Evolutionary conservation across 2,113 vertebrate species (phyloP), one percentile per base, ranked within the genome.

Genomic region (Sylvietta virens): DNA sequence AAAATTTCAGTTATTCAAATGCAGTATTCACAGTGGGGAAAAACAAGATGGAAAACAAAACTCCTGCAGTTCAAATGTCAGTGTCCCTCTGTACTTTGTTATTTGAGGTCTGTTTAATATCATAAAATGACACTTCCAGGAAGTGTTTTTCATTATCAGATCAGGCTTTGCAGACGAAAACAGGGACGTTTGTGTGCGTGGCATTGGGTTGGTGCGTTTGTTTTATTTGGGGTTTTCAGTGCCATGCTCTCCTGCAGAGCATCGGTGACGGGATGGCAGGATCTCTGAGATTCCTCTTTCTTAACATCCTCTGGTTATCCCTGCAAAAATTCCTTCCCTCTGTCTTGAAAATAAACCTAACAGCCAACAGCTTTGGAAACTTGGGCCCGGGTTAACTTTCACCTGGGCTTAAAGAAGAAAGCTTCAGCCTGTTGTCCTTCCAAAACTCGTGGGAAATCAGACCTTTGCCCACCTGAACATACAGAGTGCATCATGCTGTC

Each of bases 1-100:
- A 93, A 93, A 96, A 96, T 92, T 93, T 67, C 72, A 90, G 80
- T 94, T 94, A 92, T 90, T 96, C 90, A 93, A 65, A 86, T 69
- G 76, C 37, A 84, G 0, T 86, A 81, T 76, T 96, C 92, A 78
- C 82, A 48, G 67, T 17, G 62, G 77, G 48, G 37, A 3, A 48
- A 90, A 92, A 56, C n/a, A 81, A 87, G 89, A 56, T 0, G 0
- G 67, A 78, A 94, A 92, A 71, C 79, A 83, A 88, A 95, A 90
- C 94, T 92, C 76, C 74, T 54, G 90, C 74, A 71, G 60, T 83
- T 96, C 85, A 88, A 86, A 95, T 86, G 82, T 95, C 79, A 93
- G 11, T 57, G 69, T 94, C 47, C 90, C 58, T 82, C 67, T 93
- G 56, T 81, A 64, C 51, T 90, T 83, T 39, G 65, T 60, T 30